Percentiles rank a stretch among this genome's conserved stretches.
These are phyloP conservation scores for Equus przewalskii DNA, from an alignment of 2,113 vertebrate genomes.

Conservation along the genomic window DNA sequence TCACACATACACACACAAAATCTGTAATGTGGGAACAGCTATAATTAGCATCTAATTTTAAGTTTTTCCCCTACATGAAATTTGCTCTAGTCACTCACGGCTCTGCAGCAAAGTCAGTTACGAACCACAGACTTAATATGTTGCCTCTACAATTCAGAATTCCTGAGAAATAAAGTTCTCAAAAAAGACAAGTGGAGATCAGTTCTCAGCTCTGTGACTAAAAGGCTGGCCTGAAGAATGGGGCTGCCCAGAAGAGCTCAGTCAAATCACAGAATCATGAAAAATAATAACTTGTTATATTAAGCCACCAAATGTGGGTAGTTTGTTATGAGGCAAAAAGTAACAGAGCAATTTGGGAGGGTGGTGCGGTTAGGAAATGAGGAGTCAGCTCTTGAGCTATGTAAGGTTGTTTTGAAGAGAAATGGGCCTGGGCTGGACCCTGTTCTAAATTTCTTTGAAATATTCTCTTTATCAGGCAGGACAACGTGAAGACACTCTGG, in stretches of 20 bases:
- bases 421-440: not conserved
- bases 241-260: not conserved
- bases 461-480: not conserved
- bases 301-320: not conserved
- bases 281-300: not conserved
- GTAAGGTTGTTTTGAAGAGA: not conserved
- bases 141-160: not conserved
- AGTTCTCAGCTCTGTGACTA: not conserved
- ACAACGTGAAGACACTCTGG: not conserved
- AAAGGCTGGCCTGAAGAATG: not conserved
- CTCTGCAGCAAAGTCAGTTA: not conserved
- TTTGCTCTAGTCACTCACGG: not conserved
- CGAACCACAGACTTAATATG: not conserved
- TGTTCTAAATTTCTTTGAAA: not conserved
- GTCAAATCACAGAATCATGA: not conserved
- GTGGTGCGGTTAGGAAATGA: rapidly evolving
- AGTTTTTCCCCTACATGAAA: not conserved
- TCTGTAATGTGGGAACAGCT: not conserved
- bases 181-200: not conserved
- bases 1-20: not conserved
- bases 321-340: not conserved
- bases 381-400: not conserved
- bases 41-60: not conserved
- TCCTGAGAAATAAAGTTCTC: not conserved
- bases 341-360: not conserved